A percentile compares a stretch with the other conserved stretches of the same genome.
phyloP scores from a whole-genome alignment of 2,113 vertebrate genomes.

The Chrysemys picta region DNA sequence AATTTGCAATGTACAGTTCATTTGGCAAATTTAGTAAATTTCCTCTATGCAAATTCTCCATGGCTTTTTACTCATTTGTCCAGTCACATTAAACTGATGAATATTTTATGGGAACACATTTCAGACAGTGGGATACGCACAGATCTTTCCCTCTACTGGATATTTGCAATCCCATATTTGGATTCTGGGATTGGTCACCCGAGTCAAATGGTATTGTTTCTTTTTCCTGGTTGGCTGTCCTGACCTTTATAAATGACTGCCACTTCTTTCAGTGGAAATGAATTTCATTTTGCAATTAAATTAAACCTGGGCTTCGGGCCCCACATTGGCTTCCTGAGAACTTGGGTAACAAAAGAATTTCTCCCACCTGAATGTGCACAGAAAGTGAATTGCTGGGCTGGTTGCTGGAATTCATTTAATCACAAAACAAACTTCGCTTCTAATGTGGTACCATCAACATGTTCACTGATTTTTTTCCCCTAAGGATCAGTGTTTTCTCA shows the following conservation, averaged over 20 bases:
- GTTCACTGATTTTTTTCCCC: not conserved
- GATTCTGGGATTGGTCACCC: not conserved
- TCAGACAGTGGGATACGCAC: not conserved
- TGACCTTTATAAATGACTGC: not conserved
- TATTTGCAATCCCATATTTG: rapidly evolving
- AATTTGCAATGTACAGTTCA: not conserved
- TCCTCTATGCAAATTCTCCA: not conserved
- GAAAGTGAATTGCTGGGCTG: not conserved
- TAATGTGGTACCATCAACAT: not conserved
- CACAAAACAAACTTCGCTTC: not conserved
- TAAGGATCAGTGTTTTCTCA: slow-evolving; percentile 19
- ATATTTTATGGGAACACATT: not conserved
- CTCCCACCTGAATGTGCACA: not conserved
- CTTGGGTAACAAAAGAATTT: not conserved
- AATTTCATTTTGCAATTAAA: slow-evolving; percentile 32
- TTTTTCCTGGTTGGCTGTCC: not conserved
- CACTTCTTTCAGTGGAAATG: not conserved
- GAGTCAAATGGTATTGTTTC: rapidly evolving
- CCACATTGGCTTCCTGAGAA: slow-evolving; percentile 29
- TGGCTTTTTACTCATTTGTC: slow-evolving; percentile 1
- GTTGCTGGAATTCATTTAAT: slow-evolving; percentile 23
- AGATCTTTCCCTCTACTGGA: not conserved
- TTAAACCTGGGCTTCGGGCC: not conserved
- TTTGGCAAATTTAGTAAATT: not conserved
- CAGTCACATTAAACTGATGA: not conserved